Percentiles rank a stretch among this genome's conserved stretches.
Conservation (phyloP, 1,140 invertebrate species). For the Bradynema listronoti region DNA sequence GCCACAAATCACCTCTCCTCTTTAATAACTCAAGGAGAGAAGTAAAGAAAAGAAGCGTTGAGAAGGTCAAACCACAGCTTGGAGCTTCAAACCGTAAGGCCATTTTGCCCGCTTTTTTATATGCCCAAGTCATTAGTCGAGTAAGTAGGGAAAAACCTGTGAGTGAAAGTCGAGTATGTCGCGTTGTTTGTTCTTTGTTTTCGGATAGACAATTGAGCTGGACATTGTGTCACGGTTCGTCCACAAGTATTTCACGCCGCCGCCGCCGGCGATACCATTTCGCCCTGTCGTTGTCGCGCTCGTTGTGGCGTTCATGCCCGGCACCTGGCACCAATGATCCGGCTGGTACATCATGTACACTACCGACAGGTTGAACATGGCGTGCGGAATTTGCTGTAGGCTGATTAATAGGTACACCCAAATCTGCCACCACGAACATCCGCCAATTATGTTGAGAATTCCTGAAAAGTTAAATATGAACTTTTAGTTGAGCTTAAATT, state of each 20-base stretch:
- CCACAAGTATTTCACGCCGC: too few relatives aligned
- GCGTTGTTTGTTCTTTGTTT: constrained; percentile 44
- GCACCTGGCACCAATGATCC: constrained; percentile 53
- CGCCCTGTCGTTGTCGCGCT: background rate
- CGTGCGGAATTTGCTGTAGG: constrained; percentile 56
- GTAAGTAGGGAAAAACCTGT: too few relatives aligned
- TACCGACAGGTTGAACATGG: constrained; percentile 56
- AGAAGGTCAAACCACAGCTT: too few relatives aligned
- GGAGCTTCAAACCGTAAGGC: too few relatives aligned
- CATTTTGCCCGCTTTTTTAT: too few relatives aligned
- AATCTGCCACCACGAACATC: constrained; percentile 57
- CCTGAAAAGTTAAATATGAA: constrained; percentile 27
- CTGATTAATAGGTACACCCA: constrained; percentile 55
- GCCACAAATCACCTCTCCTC: too few relatives aligned
- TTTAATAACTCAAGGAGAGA: too few relatives aligned
- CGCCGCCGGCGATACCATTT: too few relatives aligned
- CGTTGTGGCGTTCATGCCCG: constrained; percentile 40
- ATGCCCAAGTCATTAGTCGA: too few relatives aligned
- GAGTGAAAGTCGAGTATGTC: constrained; percentile 42
- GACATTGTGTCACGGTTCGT: constrained; percentile 33
- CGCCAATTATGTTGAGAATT: constrained; percentile 56
- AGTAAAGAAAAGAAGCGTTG: too few relatives aligned
- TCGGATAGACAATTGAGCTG: constrained; percentile 51
- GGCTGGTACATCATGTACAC: constrained; percentile 57
- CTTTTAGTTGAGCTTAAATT: too few relatives aligned